phyloP scores from a whole-genome alignment of 2,113 vertebrate species.

The Myrmophylax atrothorax region DNA sequence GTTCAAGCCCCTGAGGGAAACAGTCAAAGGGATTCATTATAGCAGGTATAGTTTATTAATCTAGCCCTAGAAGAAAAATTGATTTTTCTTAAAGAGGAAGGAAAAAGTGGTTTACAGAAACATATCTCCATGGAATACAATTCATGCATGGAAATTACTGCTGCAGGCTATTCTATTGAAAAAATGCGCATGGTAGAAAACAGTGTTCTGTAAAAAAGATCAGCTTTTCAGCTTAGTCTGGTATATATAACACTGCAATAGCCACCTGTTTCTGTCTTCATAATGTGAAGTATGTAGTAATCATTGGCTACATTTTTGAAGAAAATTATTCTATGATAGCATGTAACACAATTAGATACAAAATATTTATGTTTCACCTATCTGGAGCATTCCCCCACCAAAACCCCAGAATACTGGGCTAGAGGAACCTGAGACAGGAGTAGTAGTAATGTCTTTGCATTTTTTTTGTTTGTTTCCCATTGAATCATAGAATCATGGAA shows the following conservation, averaged over 20 bases:
- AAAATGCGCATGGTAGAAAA: neutral
- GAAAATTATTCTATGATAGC: neutral
- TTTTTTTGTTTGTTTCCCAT: neutral
- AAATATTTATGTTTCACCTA: neutral
- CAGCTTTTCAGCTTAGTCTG: neutral
- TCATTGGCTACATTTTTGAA: neutral
- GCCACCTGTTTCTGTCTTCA: neutral
- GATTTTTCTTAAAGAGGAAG: slow-evolving; percentile 29
- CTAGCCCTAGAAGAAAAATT: neutral
- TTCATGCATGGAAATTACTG: neutral
- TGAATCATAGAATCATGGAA: neutral
- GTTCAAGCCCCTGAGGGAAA: neutral
- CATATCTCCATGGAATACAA: neutral
- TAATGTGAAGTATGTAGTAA: neutral
- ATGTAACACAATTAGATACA: neutral
- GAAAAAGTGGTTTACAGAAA: slow-evolving; percentile 10
- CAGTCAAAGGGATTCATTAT: neutral
- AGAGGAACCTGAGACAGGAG: neutral
- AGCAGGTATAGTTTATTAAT: slow-evolving; percentile 27
- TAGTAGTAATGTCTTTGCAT: neutral
- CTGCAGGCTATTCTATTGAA: neutral
- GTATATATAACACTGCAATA: neutral
- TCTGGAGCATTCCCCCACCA: neutral
- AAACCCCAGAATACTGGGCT: neutral
- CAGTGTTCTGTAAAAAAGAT: neutral